Base-by-base conservation (phyloP, 2,797 vertebrate species). In the Novumbra hubbsi region DNA sequence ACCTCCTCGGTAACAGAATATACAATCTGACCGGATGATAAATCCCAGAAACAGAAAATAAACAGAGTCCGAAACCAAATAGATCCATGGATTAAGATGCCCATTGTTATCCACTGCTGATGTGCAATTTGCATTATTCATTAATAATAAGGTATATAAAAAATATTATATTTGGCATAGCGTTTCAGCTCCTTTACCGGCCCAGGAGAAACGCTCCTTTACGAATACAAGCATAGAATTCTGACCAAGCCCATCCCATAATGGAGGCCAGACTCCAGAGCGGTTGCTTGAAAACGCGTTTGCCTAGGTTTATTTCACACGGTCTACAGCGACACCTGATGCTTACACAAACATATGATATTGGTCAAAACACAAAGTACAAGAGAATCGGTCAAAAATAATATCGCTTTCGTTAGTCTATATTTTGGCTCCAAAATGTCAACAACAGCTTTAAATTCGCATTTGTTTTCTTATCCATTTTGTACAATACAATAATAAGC, bases 1-100 rank as follows among this genome's bases (percentile, higher is more conserved):
- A 71, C 52, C 28, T 71, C 69, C 50, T 71, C 69, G 34, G 69
- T 34, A 19, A 71, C 52, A n/a, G 50, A 71, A 55, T 71, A 71
- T 7, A n/a, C 50, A 57, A 71, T 57, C 50, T 57, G 49, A 57
- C 69, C 12, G 69, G 50, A 71, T 14, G 69, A 55, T 55, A 32
- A 16, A n/a, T 71, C 32, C 69, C 69, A 71, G 34, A 57, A 57
- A 57, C 45, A 69, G 30, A 69, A 24, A 45, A 68, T 14, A 12
- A n/a, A 41, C 45, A 49, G 41, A 49, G 50, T 24, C 21, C 17
- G 0, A 69, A 69, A 17, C 68, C 68, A 49, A 27, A 21, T 24
- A 62, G 12, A 28, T 62, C 57, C 57, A 62, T 38, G 34, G 34
- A 38, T 38, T 38, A 38, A 38, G 50, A 16, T 16, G 17, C 11